Evolutionary conservation across 2,113 vertebrate species (phyloP).

Genomic region (Bubo blakistoni): DNA sequence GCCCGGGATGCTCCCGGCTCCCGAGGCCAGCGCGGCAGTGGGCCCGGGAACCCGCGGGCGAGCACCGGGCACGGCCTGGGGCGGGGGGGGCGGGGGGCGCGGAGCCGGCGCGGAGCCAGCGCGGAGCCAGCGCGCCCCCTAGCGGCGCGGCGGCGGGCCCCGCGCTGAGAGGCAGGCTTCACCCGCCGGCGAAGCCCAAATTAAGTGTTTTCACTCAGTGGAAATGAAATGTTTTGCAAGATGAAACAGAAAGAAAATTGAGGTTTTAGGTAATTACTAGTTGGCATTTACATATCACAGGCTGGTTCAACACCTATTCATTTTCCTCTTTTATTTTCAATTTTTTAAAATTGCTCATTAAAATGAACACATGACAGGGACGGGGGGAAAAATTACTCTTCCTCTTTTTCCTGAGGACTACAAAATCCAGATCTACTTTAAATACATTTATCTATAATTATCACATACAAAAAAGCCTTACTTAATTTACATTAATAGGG

Average conservation of each 20-base stretch:
- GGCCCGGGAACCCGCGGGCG: background rate
- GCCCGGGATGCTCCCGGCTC: background rate
- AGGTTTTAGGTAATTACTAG: conserved; percentile 86
- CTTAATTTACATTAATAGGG: conserved; percentile 53
- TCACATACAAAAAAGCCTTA: conserved; percentile 56
- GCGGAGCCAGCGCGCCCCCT: conserved; percentile 69
- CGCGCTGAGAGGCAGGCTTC: background rate
- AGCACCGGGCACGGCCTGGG: too few species aligned
- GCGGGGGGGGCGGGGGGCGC: too few species aligned
- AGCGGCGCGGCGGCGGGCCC: conserved; percentile 8
- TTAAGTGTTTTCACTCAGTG: conserved; percentile 80
- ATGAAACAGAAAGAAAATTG: conserved; percentile 85
- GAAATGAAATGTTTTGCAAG: conserved; percentile 85
- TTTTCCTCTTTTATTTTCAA: conserved; percentile 86
- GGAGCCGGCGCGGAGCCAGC: background rate
- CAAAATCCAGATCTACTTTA: conserved; percentile 71
- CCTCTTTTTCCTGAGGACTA: conserved; percentile 68
- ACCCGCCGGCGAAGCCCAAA: conserved; percentile 57
- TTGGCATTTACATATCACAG: conserved; percentile 86
- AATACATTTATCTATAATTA: conserved; percentile 70
- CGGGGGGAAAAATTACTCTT: conserved; percentile 59
- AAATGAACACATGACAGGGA: conserved; percentile 82
- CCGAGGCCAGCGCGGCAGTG: background rate
- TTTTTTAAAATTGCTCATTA: conserved; percentile 85
- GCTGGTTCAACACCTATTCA: conserved; percentile 86